Base-by-base conservation (phyloP, 2,797 vertebrate species). In the Pipistrellus pipistrellus region DNA sequence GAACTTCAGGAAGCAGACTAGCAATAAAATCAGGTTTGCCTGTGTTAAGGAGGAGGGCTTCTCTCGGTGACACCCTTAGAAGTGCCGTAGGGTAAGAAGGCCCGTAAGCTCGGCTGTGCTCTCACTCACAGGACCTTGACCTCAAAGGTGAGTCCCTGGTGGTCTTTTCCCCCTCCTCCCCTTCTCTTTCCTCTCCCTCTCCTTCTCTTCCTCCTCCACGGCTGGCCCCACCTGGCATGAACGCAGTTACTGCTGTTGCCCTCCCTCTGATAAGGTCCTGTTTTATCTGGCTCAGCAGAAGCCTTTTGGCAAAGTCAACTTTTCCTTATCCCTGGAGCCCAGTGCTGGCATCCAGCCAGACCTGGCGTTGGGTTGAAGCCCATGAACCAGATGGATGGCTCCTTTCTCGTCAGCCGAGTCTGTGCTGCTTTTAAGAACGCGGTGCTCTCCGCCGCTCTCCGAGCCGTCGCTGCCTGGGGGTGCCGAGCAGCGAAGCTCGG, bases 171-270 rank as follows among this genome's bases (percentile, higher is more conserved):
- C 15, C 30, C 64, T 21, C 14, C 35, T 64, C 27, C 17, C 14
- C 1, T 3, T 5, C 4, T 11, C 44, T 44, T 11, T 10, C 10
- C 44, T 44, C 44, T 44, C 44, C 8, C 2, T 2, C 1, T 2
- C 23, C 18, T 53, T 18, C 17, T 5, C 51, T 7, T 44, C 3
- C 2, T 59, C 27, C 23, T 15, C 11, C 53, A 3, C 8, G 38
- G 57, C 59, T 64, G 55, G 44, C 27, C 62, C 38, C 32, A 68
- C 44, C 41, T 44, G 64, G 68, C 38, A 8, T 15, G 10, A 30
- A 46, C 62, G 51, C 8, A 0, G 4, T 80, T 46, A 1, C 66
- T 6, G 15, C 12, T 35, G 8, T 27, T 4, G 0, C 44, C 27
- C 6, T 71, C 14, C 5, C 46, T 64, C 69, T 48, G 82, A 55